phyloP scores from a whole-genome alignment of 2,888 invertebrate genomes.

The Leptinotarsa haldemani region DNA sequence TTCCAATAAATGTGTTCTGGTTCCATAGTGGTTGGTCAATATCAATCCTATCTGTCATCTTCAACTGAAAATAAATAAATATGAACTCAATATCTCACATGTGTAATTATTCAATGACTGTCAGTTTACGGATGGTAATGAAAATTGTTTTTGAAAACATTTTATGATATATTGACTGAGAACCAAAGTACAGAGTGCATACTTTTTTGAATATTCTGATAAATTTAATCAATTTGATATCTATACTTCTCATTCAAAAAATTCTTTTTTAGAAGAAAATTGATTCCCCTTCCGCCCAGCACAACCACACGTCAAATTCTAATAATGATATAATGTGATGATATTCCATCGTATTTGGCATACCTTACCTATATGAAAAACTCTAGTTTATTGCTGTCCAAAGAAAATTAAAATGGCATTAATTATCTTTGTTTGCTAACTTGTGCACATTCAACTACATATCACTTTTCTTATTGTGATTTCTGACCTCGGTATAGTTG shows the following conservation, averaged over 20 bases:
- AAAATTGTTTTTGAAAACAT: too few species aligned
- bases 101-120: too few species aligned
- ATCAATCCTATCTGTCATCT: constrained; percentile 70
- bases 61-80: constrained; percentile 29
- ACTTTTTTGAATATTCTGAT: not conserved
- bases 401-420: too few species aligned
- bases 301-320: not conserved
- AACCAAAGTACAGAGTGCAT: constrained; percentile 17
- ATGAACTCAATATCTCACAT: not conserved
- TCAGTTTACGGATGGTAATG: too few species aligned
- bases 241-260: not conserved
- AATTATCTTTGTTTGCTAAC: too few species aligned
- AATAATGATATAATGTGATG: not conserved
- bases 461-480: too few species aligned
- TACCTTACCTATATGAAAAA: too few species aligned
- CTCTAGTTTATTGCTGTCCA: too few species aligned
- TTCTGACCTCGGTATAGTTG: too few species aligned
- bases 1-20: constrained; percentile 79
- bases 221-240: not conserved
- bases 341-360: not conserved
- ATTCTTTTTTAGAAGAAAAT: not conserved
- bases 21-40: constrained; percentile 86
- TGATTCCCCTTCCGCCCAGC: not conserved
- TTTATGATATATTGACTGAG: not conserved
- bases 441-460: too few species aligned